Evolutionary conservation across 2,888 invertebrate species (phyloP).

Genomic region (Rhopalosiphum nymphaeae): DNA sequence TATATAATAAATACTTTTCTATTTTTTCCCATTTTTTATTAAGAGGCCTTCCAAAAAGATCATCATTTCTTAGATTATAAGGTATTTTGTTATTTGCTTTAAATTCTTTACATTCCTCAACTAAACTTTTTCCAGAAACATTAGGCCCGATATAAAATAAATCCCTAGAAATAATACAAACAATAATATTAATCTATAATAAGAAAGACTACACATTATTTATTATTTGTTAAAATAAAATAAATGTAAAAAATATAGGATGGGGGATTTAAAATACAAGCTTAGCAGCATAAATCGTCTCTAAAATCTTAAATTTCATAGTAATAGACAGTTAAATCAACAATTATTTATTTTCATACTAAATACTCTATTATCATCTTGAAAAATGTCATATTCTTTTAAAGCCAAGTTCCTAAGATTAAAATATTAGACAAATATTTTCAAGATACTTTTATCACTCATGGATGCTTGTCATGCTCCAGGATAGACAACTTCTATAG

Average conservation of each 20-base stretch:
- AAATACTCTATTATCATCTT: background rate
- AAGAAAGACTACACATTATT: background rate
- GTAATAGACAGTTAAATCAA: background rate
- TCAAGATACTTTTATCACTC: no score
- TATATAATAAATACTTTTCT: conserved; percentile 1
- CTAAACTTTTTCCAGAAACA: conserved; percentile 18
- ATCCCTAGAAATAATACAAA: background rate
- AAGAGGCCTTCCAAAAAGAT: conserved; percentile 53
- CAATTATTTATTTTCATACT: background rate
- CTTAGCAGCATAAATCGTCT: background rate
- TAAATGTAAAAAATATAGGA: background rate
- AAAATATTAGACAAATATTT: no score
- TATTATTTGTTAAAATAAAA: background rate
- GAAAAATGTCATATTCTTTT: background rate
- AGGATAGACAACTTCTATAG: background rate
- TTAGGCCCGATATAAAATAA: conserved; percentile 36
- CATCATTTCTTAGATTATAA: conserved; percentile 49
- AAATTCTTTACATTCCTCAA: conserved; percentile 22
- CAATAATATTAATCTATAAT: background rate
- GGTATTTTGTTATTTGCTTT: background rate
- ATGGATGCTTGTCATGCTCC: background rate
- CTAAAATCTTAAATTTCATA: background rate
- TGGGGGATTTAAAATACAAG: background rate
- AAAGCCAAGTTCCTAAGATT: background rate
- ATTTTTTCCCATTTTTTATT: conserved; percentile 36